These are phyloP conservation scores for Campoletis sonorensis DNA, from an alignment of 1,140 invertebrate genomes.

Conservation along the genomic window DNA sequence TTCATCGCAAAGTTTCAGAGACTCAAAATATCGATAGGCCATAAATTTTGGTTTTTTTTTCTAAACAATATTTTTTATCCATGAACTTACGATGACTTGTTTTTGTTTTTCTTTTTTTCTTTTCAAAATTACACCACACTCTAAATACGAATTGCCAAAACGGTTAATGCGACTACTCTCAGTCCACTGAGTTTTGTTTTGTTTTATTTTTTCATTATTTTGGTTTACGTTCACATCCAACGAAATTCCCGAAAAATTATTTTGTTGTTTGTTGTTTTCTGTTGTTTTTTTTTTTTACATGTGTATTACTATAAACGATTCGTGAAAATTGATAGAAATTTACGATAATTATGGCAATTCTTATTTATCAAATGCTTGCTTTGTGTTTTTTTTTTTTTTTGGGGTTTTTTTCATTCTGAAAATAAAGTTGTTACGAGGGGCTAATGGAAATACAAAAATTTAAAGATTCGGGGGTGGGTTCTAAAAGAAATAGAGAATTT, in stretches of 20 bases:
- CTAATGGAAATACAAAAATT: background rate
- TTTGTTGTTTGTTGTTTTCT: constrained; percentile 41
- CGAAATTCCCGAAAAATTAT: background rate
- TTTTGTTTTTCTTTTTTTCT: constrained; percentile 27
- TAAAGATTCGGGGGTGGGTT: background rate
- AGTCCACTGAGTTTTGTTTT: constrained; percentile 59
- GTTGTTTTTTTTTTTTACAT: constrained; percentile 26
- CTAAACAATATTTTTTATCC: constrained; percentile 1
- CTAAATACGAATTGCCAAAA: constrained; percentile 70
- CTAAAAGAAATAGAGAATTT: constrained; percentile 26
- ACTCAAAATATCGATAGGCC: constrained; percentile 17
- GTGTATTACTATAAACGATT: constrained; percentile 46
- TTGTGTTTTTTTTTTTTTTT: background rate
- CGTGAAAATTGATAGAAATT: constrained; percentile 44
- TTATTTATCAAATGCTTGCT: constrained; percentile 62
- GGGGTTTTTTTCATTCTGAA: constrained; percentile 62
- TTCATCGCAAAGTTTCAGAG: constrained; percentile 57
- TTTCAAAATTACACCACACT: constrained; percentile 51
- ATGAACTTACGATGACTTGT: no score
- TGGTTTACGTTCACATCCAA: background rate
- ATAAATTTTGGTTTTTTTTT: constrained; percentile 7
- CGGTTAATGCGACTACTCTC: constrained; percentile 59
- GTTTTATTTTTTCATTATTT: background rate
- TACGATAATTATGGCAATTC: constrained; percentile 67
- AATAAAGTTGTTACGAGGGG: constrained; percentile 47